Conservation (phyloP, 2,113 vertebrate genomes). For the Myotis brandtii region DNA sequence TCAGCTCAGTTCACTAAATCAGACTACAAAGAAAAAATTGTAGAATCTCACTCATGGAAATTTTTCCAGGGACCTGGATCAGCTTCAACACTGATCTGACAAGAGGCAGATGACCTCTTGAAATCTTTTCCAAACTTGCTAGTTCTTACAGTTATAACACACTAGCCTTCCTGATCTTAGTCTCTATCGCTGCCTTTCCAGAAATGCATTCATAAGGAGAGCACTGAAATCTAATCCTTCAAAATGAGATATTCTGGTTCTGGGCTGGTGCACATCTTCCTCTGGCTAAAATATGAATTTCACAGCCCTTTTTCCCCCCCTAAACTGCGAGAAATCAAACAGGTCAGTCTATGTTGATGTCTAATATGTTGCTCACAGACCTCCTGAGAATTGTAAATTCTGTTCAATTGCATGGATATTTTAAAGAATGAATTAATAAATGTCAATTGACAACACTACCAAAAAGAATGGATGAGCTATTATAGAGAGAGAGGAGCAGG, state of each 20-base stretch:
- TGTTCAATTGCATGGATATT: not conserved
- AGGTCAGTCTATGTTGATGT: not conserved
- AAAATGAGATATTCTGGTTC: not conserved
- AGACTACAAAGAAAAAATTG: slow-evolving; percentile 30
- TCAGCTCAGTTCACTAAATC: not conserved
- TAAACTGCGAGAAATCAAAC: not conserved
- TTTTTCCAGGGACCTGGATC: not conserved
- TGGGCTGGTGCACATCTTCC: not conserved
- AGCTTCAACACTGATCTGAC: not conserved
- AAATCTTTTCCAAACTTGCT: not conserved
- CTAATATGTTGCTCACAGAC: not conserved
- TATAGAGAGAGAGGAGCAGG: not conserved
- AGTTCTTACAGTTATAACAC: not conserved
- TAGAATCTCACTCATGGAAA: slow-evolving; percentile 6
- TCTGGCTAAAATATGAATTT: slow-evolving; percentile 1
- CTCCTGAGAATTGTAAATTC: not conserved
- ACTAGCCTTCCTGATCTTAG: not conserved
- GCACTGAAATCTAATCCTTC: slow-evolving; percentile 26
- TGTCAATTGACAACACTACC: not conserved
- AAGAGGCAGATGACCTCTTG: not conserved
- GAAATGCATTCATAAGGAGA: slow-evolving; percentile 20
- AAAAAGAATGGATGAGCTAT: not conserved
- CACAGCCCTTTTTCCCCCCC: not conserved
- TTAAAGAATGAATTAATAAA: not conserved
- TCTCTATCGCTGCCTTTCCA: not conserved